Base-by-base conservation (phyloP, 1,140 invertebrate species). In the Euschistus heros region DNA sequence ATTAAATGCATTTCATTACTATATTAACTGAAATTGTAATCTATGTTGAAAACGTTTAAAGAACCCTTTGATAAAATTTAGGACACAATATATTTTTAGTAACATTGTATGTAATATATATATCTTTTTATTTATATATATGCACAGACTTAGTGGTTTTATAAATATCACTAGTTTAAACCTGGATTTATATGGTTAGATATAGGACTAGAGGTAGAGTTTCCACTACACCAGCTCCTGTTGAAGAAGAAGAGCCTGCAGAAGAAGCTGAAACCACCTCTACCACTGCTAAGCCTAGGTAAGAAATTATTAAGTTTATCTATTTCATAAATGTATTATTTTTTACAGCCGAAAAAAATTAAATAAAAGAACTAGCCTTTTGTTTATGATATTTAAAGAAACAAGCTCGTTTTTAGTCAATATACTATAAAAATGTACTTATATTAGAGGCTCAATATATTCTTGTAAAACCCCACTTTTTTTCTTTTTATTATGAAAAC, bases 191-290 rank as follows among this genome's bases (percentile, higher is more conserved):
- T 22, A 24, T 20, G n/a, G 13, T 33, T 22, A 65, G 55, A n/a
- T 47, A 63, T 27, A 46, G 62, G 26, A 46, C 62, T n/a, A 37
- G 62, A 47, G 62, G 37, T 2, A 37, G 62, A 18, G 30, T 62
- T 62, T 62, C 60, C 26, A 62, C 62, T 18, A 50, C 62, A 6
- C n/a, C 62, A 26, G 47, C 63, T 20, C n/a, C 63, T 33, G n/a
- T 24, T 18, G 30, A 55, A 67, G 55, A 42, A 42, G 54, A 52
- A 55, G 54, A 42, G 44, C n/a, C 50, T 17, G 5, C 47, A 27
- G 52, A 52, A 55, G 62, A 55, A 37, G 55, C 33, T 18, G 44
- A 24, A 20, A 37, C 61, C 18, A 18, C 66, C 44, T 18, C 57
- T n/a, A 52, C 66, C 10, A 67, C 62, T n/a, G 37, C 33, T 5